These are phyloP conservation scores for Caenorhabditis sp. DNA, from an alignment of 2,888 invertebrate species.

Conservation along the genomic window DNA sequence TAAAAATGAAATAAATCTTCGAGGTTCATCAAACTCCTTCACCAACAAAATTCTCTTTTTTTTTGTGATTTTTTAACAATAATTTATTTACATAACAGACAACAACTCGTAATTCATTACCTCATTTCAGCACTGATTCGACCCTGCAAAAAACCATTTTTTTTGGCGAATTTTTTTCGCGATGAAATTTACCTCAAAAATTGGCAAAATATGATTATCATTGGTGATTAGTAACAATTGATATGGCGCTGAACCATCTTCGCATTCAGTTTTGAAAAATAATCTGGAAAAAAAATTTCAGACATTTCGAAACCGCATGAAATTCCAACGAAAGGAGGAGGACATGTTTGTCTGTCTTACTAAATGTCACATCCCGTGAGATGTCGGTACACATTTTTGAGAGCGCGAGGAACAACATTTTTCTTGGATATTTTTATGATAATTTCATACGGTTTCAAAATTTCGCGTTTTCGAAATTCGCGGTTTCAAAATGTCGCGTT, in stretches of 20 bases:
- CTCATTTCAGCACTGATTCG: constrained; percentile 31
- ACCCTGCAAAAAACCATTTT: constrained; percentile 19
- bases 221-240: constrained; percentile 53
- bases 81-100: not conserved
- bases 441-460: not conserved
- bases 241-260: constrained; percentile 57
- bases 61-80: not conserved
- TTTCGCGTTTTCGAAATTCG: not conserved
- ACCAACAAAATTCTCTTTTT: not conserved
- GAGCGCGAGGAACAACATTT: too few species aligned
- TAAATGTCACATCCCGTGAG: too few species aligned
- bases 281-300: constrained; percentile 44
- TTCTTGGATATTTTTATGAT: too few species aligned
- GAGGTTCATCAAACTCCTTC: not conserved
- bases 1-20: too few species aligned
- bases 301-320: not conserved
- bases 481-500: too few species aligned
- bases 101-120: not conserved
- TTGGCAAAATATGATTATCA: constrained; percentile 47
- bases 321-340: too few species aligned
- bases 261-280: constrained; percentile 59
- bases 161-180: too few species aligned
- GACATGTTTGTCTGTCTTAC: too few species aligned
- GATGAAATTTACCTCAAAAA: constrained; percentile 56
- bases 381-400: too few species aligned